phyloP scores from a whole-genome alignment of 2,797 vertebrate genomes.

The Leptodactylus fallax region DNA sequence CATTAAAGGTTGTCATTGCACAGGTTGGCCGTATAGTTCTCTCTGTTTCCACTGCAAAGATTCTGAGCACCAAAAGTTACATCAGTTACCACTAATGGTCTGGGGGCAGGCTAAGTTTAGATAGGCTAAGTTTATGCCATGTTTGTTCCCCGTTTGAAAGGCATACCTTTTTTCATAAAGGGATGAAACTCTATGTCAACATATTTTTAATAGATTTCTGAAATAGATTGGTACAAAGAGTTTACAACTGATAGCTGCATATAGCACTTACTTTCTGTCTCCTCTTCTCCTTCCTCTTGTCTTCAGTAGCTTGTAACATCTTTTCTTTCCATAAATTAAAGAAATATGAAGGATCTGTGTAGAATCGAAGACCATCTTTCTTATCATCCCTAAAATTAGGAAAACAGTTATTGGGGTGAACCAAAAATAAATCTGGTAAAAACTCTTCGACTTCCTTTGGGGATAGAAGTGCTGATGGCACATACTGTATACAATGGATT shows the following conservation, averaged over 20 bases:
- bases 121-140: too few relatives aligned
- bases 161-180: not conserved
- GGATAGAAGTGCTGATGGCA: not conserved
- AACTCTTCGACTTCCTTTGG: too few relatives aligned
- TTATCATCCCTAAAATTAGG: conserved; percentile 83
- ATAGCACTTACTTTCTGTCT: conserved; percentile 84
- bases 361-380: conserved; percentile 90
- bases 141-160: too few relatives aligned
- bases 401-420: not conserved
- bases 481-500: not conserved
- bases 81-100: too few relatives aligned
- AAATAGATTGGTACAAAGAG: not conserved
- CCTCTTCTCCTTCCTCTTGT: conserved; percentile 91
- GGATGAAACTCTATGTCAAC: too few relatives aligned
- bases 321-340: conserved; percentile 94
- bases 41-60: too few relatives aligned
- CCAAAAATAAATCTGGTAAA: not conserved
- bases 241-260: too few relatives aligned
- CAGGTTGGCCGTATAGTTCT: too few relatives aligned
- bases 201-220: too few relatives aligned
- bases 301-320: conserved; percentile 92
- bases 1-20: too few relatives aligned
- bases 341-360: conserved; percentile 92
- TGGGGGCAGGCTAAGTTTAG: too few relatives aligned
- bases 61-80: too few relatives aligned